phyloP scores from a whole-genome alignment of 2,888 invertebrate species.

The Dryobota labecula region DNA sequence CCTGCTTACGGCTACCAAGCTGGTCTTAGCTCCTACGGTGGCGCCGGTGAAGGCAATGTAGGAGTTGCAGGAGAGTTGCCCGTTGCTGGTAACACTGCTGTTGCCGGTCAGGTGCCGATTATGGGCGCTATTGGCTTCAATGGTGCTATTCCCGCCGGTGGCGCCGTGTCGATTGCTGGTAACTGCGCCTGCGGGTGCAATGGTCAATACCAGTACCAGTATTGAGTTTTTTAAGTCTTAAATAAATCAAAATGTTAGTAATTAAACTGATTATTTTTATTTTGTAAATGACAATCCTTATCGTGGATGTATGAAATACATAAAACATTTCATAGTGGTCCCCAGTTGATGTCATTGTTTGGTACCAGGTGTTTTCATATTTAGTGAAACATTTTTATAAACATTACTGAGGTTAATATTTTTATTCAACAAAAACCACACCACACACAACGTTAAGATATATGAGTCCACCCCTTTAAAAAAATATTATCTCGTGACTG shows the following conservation, averaged over 20 bases:
- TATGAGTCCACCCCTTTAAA: too few relatives aligned
- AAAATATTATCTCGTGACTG: too few relatives aligned
- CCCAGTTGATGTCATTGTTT: background rate
- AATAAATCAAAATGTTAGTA: conserved; percentile 40
- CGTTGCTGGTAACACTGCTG: conserved; percentile 62
- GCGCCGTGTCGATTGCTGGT: conserved; percentile 67
- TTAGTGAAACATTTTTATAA: background rate
- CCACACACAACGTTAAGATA: too few relatives aligned
- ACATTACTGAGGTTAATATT: too few relatives aligned
- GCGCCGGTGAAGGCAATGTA: conserved; percentile 58
- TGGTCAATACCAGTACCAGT: conserved; percentile 42
- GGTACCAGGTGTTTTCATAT: background rate
- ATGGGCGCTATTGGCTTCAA: conserved; percentile 66
- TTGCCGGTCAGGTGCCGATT: conserved; percentile 66
- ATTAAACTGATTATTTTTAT: background rate
- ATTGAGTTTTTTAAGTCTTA: conserved; percentile 26
- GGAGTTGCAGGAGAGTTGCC: conserved; percentile 58
- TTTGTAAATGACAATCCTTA: background rate
- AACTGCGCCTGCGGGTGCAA: conserved; percentile 62
- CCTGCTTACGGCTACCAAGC: conserved; percentile 31
- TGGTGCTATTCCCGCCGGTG: conserved; percentile 68
- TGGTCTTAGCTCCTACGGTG: conserved; percentile 45
- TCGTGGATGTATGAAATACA: background rate
- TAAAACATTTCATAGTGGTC: background rate
- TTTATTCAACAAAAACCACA: too few relatives aligned